Percentiles rank a stretch among this genome's conserved stretches.
Conservation (phyloP, 1,140 invertebrate species). For the Drosophila neocordata region DNA sequence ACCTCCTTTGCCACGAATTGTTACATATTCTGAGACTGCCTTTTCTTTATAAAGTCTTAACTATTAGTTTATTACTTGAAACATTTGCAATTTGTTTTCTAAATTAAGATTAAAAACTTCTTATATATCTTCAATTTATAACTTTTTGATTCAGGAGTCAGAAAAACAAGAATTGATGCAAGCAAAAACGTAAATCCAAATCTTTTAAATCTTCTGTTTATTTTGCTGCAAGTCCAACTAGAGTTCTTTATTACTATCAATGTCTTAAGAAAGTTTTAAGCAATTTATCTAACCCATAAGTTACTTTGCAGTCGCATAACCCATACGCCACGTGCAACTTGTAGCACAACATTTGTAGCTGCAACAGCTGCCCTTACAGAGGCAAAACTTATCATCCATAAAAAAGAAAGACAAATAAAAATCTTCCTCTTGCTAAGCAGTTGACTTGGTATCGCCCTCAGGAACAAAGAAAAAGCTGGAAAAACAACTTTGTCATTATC, state of each 20-base stretch:
- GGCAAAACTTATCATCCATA: constrained; percentile 26
- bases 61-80: no score
- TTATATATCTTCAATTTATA: no score
- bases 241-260: not conserved
- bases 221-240: no score
- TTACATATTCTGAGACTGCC: no score
- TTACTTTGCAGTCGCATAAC: constrained; percentile 3
- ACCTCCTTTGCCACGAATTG: no score
- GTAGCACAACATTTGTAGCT: constrained; percentile 23
- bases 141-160: no score
- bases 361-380: constrained; percentile 34
- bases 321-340: constrained; percentile 28
- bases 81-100: no score
- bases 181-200: no score
- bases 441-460: constrained; percentile 20
- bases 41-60: no score
- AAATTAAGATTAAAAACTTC: no score
- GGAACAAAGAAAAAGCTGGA: constrained; percentile 15
- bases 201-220: no score
- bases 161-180: no score
- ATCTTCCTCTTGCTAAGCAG: constrained; percentile 2
- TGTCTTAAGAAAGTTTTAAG: not conserved
- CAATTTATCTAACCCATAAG: not conserved
- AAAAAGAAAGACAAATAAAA: constrained; percentile 14
- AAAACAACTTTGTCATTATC: constrained; percentile 49